Conservation (phyloP, 2,888 invertebrate species). For the Mactromeris polynyma region DNA sequence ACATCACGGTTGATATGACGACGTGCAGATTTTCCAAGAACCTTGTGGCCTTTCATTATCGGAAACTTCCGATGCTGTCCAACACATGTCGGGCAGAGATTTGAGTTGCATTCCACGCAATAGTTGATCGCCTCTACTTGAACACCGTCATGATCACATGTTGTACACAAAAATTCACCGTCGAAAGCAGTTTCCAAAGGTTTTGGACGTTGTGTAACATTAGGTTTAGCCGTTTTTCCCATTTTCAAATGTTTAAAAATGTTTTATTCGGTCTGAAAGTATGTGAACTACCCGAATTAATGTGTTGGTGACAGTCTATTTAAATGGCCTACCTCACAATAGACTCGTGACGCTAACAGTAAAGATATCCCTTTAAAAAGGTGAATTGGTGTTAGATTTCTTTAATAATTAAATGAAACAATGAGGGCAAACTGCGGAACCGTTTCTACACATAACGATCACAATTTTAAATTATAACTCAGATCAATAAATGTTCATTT, state of each 20-base stretch:
- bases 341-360: background rate
- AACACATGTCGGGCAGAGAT: constrained; percentile 61
- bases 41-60: constrained; percentile 55
- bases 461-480: too few species aligned
- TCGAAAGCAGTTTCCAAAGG: constrained; percentile 23
- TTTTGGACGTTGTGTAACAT: background rate
- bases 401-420: background rate
- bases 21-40: constrained; percentile 50
- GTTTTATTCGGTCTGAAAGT: background rate
- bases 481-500: too few species aligned
- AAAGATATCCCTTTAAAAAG: background rate
- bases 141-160: constrained; percentile 47
- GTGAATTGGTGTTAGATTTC: background rate
- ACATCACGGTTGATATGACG: constrained; percentile 32
- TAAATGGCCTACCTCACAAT: background rate
- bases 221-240: background rate
- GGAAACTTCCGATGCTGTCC: constrained; percentile 60
- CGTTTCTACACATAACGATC: too few species aligned
- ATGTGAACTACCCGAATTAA: too few species aligned
- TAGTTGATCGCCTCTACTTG: constrained; percentile 50
- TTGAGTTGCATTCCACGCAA: constrained; percentile 59
- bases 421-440: background rate
- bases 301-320: background rate
- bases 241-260: background rate
- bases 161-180: constrained; percentile 49